These are phyloP conservation scores for Halcyon senegalensis DNA, from an alignment of 2,113 vertebrate species.

Conservation along the genomic window DNA sequence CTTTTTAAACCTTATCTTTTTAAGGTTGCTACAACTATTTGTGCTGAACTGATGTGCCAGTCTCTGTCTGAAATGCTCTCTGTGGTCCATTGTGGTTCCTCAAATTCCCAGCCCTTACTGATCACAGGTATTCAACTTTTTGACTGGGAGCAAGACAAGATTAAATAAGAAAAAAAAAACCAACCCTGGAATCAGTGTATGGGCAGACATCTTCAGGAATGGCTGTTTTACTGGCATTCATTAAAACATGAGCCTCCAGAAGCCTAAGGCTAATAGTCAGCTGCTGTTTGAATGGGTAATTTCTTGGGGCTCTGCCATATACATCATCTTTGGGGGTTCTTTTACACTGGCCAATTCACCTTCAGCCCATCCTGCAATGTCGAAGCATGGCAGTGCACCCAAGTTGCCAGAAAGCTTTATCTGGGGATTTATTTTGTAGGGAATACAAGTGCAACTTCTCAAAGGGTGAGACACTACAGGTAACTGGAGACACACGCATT, in stretches of 20 bases:
- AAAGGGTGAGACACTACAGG: background rate
- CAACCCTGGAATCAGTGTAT: background rate
- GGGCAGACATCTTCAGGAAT: background rate
- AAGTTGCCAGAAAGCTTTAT: background rate
- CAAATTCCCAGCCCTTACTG: background rate
- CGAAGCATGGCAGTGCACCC: background rate
- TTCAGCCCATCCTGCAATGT: background rate
- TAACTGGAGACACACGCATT: rapidly evolving
- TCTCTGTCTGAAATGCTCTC: background rate
- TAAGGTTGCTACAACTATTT: background rate
- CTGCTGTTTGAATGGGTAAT: background rate
- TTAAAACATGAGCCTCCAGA: background rate
- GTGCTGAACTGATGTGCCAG: background rate
- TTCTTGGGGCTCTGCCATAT: background rate
- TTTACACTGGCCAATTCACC: background rate
- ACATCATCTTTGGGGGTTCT: background rate
- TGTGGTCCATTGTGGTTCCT: background rate
- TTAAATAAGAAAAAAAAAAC: background rate
- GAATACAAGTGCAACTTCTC: background rate
- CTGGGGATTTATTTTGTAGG: background rate
- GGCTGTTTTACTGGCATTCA: background rate
- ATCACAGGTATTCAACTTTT: background rate
- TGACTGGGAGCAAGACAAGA: background rate
- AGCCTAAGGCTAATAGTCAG: background rate
- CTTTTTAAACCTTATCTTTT: background rate